Evolutionary conservation across 2,888 invertebrate species (phyloP), one percentile per base, ranked within the genome.

Genomic region (Leptothorax acervorum): DNA sequence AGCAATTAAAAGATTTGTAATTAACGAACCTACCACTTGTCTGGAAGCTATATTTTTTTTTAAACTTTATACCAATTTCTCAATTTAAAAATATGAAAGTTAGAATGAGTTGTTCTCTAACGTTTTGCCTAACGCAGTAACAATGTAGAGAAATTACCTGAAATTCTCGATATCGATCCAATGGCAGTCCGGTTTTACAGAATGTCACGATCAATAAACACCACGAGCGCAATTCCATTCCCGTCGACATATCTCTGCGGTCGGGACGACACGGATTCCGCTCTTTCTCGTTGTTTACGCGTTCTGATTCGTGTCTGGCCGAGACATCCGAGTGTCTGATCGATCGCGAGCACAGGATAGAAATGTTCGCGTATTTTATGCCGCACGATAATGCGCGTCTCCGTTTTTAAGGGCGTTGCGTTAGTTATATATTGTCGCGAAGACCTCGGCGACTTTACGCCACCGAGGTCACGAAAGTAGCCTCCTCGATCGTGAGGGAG

Each of bases 181-280:
- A 2, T 73, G 74, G 85, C 82, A 89, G 87, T 88, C 89, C 85
- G 86, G 70, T 88, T 91, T 86, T 81, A 39, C 76, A 84, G 84
- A 89, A 92, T 91, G 88, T 87, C 74, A 84, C 74, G 86, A 92
- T 91, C 92, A 88, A 93, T 92, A 81, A 66, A 91, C 62, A 18
- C 79, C 23, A 11, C n/a, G 68, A 83, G 79, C 81, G 75, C 83
- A 85, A 89, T 85, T 76, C 57, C 35, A 39, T 73, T 60, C 85
- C 74, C 35, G 51, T 71, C 63, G 66, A 83, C 83, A 71, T 84
- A 82, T 87, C 79, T 84, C 42, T 18, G 18, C 60, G 35, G 11
- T 57, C n/a, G 8, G 18, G 39, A n/a, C 51, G 23, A 53, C 45
- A 31, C 23, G 55, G 81, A 89, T 84, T 81, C 39, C 74, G 11